phyloP scores from a whole-genome alignment of 2,888 invertebrate species.

The Sarcophaga caerulescens region DNA sequence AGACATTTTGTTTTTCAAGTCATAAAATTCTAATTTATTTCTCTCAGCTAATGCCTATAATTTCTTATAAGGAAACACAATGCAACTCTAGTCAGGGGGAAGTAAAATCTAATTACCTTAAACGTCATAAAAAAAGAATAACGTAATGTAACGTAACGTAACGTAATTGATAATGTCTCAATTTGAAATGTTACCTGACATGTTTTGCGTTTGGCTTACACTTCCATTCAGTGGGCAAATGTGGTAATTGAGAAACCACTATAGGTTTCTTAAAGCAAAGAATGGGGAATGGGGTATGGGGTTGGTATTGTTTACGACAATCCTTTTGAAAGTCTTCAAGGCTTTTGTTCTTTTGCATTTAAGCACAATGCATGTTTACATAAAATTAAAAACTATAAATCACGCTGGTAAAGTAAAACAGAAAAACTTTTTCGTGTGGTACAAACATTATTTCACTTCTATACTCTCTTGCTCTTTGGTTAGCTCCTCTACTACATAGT shows the following conservation, averaged over 20 bases:
- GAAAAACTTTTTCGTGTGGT: constrained; percentile 47
- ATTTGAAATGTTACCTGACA: no score
- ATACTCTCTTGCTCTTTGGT: background rate
- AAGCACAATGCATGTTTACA: constrained; percentile 49
- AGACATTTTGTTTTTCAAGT: background rate
- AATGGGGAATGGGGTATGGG: no score
- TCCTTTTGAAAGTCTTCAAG: background rate
- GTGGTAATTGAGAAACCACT: no score
- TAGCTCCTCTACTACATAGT: background rate
- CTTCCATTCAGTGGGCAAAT: no score
- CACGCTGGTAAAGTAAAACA: constrained; percentile 37
- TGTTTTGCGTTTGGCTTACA: no score
- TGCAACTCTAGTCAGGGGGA: background rate
- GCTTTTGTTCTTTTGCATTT: constrained; percentile 20
- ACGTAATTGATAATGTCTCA: no score
- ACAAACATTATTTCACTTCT: constrained; percentile 36
- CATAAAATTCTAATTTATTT: constrained; percentile 5
- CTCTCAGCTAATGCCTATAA: background rate
- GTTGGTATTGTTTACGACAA: background rate
- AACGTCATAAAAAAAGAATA: no score
- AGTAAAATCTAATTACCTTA: background rate
- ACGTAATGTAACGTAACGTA: background rate
- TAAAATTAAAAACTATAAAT: constrained; percentile 67
- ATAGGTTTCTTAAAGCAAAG: no score
- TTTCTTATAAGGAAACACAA: background rate